Evolutionary conservation across 2,888 invertebrate species (phyloP), one percentile per base, ranked within the genome.

Genomic region (Taenaris catops): DNA sequence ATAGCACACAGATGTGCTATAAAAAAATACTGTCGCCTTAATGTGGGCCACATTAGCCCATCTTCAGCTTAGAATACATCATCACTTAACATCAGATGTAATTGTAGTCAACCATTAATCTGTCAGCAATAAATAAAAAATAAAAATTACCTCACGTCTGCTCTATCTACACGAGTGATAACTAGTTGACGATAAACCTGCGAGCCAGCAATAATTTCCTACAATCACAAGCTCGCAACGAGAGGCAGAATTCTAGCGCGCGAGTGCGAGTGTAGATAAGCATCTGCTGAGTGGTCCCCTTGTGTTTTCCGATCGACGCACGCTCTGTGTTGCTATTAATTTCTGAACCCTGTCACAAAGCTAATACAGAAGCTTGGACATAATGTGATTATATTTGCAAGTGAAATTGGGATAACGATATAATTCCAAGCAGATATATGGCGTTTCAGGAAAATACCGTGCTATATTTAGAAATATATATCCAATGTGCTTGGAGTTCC

Each of bases 231-330:
- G 24, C 37, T 40, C 34, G 32, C 29, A 36, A 16, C 31, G 36
- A 26, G 44, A 41, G 38, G 31, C 39, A 38, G 28, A 38, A 42
- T 36, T 23, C 25, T 41, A 41, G 32, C 34, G 38, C 34, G 59
- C 61, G 31, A 31, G 14, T 31, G 63, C 57, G 67, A 68, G 72
- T 78, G 79, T 56, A 65, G 84, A 86, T 86, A 84, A 83, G 79
- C 75, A 83, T 83, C 84, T 78, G 83, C 83, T 71, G 81, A 84
- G 79, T 79, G 73, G 71, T 68, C 80, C 84, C 83, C 83, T 75
- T 65, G 58, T 73, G 69, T 71, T 74, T 69, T 65, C 68, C 74
- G 69, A 79, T 75, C 72, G 65, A 58, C 69, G 60, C 67, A 60
- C 71, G 64, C 66, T 64, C 66, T 65, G 67, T 63, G 68, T 75